phyloP scores from a whole-genome alignment of 2,113 vertebrate genomes.

The Capreolus pygargus region DNA sequence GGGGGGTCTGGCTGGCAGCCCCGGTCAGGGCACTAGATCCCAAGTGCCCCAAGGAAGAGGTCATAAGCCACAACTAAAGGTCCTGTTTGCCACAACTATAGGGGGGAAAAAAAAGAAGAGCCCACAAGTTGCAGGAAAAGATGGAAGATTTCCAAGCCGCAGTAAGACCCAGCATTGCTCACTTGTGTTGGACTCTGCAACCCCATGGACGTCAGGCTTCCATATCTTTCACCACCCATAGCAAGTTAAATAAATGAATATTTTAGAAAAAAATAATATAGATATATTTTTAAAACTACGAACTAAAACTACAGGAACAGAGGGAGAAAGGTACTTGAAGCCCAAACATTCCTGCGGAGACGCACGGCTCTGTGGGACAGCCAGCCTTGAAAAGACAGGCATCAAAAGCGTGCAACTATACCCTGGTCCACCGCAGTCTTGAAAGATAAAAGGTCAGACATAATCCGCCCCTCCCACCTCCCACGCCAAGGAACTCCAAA shows the following conservation, averaged over 20 bases:
- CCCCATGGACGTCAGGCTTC: not conserved
- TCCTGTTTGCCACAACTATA: not conserved
- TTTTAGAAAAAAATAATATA: not conserved
- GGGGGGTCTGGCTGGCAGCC: not conserved
- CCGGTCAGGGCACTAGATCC: not conserved
- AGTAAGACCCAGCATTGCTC: fast-evolving
- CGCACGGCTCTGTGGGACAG: too few relatives aligned
- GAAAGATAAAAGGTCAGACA: not conserved
- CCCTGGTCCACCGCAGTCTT: fast-evolving
- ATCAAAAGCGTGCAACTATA: not conserved
- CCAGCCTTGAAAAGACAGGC: not conserved
- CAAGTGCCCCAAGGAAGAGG: not conserved
- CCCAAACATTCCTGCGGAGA: fast-evolving
- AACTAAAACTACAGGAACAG: not conserved
- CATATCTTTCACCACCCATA: not conserved
- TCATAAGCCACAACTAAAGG: not conserved
- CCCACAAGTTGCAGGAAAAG: not conserved
- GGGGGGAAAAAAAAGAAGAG: not conserved
- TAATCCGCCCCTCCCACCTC: not conserved
- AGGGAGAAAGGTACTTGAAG: not conserved
- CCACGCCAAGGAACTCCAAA: not conserved
- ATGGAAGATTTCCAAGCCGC: not conserved
- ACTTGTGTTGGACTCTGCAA: fast-evolving
- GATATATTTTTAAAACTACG: fast-evolving
- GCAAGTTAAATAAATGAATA: not conserved